Evolutionary conservation across 2,113 vertebrate genomes (phyloP).

Genomic region (Sigmodon hispidus): DNA sequence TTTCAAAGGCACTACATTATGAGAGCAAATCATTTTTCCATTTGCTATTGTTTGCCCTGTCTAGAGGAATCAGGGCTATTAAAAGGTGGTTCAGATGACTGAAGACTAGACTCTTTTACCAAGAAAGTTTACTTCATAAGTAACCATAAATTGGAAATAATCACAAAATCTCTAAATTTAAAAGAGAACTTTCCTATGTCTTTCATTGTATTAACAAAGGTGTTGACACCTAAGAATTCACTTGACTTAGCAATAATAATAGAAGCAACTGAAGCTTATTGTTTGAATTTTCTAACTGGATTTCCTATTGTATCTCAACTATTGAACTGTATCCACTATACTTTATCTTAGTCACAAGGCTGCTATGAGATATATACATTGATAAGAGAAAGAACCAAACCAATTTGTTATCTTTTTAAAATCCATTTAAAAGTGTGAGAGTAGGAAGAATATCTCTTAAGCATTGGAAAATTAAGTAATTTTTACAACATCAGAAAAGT

Average conservation of each 20-base stretch:
- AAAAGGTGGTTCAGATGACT: neutral
- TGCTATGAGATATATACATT: neutral
- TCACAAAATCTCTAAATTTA: conserved; percentile 22
- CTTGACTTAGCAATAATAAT: conserved; percentile 14
- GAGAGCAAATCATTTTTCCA: neutral
- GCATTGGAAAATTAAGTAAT: neutral
- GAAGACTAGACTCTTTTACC: neutral
- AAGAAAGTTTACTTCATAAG: neutral
- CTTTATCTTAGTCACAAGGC: neutral
- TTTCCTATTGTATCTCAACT: neutral
- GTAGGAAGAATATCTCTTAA: neutral
- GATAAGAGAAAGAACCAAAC: neutral
- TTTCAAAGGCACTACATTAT: neutral
- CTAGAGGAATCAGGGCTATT: neutral
- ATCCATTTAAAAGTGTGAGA: neutral
- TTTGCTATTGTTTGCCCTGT: conserved; percentile 24
- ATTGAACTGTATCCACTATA: neutral
- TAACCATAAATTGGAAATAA: conserved; percentile 21
- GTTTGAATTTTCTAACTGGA: neutral
- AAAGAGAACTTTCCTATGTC: neutral
- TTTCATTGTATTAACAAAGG: neutral
- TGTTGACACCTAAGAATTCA: neutral
- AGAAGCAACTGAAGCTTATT: neutral
- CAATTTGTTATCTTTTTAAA: neutral
- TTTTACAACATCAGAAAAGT: neutral